Evolutionary conservation across 2,888 invertebrate species (phyloP), one percentile per base, ranked within the genome.

Genomic region (Polyommatus icarus): DNA sequence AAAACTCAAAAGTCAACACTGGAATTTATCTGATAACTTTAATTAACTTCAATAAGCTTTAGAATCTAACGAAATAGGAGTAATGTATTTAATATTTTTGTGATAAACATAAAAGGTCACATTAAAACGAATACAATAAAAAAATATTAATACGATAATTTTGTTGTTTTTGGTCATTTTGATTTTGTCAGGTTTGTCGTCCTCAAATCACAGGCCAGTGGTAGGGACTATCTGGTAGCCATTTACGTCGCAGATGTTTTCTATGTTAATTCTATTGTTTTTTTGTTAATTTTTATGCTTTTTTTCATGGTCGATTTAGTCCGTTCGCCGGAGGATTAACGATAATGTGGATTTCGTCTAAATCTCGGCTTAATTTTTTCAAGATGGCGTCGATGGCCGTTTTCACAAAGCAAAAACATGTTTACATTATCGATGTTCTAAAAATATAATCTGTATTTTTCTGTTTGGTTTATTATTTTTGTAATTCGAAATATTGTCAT

Each of bases 211-310:
- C 20, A 57, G 3, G 18, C 59, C 81, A 24, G 20, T 87, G 80
- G 91, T 92, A 90, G 71, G 82, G 83, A 79, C 76, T 75, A 75
- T 75, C 78, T 82, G 83, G 83, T 84, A 87, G 87, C 87, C 87
- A 87, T 90, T 92, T 88, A 85, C 86, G 85, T 87, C 90, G 87
- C 93, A 93, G 93, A 93, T 94, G 93, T 91, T 93, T 91, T 92
- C 92, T 93, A 94, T 93, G 93, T 92, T 89, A 94, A 94, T 94
- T 91, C 92, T 90, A 93, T 93, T 92, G 93, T 93, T 93, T 94
- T 93, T 93, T 93, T 93, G 92, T 92, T 93, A 93, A 93, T 93
- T 93, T 92, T 93, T 93, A 93, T 93, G 92, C 88, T 85, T 86
- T 83, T 86, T 87, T 91, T 92, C 92, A 90, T 90, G 93, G 89